Base-by-base conservation (phyloP, 2,113 vertebrate genomes). In the Emberiza fucata region DNA sequence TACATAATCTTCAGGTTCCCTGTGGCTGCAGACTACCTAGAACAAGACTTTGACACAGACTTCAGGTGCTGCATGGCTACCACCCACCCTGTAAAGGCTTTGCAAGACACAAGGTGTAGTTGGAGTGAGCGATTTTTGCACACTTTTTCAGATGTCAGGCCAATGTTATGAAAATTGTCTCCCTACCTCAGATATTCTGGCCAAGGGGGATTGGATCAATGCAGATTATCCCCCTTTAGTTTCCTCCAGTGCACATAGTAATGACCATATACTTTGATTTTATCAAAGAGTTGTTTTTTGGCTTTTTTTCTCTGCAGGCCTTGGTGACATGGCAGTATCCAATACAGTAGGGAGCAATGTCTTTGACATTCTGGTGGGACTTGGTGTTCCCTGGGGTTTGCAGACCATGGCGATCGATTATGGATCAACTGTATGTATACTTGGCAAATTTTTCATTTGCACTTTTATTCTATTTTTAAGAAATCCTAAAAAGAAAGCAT, bases 311-410 rank as follows among this genome's bases (percentile, higher is more conserved):
- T 93, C 84, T 33, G 86, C 96, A 99, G 99, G 99, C 76, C 98
- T 99, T 3, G 99, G 99, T 35, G 99, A 99, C 96, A 99, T 99
- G 99, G 99, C 99, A 0, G 99, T 99, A 39, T 99, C 99, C 44
- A 99, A 99, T 92, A 99, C 99, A 60, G 98, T 99, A 25, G 99
- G 99, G 83, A 99, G 99, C 95, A 99, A 99, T 7, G 99, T 99
- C 56, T 99, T 99, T 97, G 99, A 99, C 92, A 99, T 99, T 87
- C 98, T 99, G 12, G 99, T 99, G 92, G 99, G 99, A 18, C 98
- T 99, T 9, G 99, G 99, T 0, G 72, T 99, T 66, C 99, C 99
- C 0, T 99, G 99, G 99, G 99, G 99, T 15, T 95, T 99, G 72
- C 99, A 99, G 97, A 99, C 99, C 61, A 99, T 99, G 97, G 98